Conservation (phyloP, 1,140 invertebrate genomes). For the Drosophila lacertosa region DNA sequence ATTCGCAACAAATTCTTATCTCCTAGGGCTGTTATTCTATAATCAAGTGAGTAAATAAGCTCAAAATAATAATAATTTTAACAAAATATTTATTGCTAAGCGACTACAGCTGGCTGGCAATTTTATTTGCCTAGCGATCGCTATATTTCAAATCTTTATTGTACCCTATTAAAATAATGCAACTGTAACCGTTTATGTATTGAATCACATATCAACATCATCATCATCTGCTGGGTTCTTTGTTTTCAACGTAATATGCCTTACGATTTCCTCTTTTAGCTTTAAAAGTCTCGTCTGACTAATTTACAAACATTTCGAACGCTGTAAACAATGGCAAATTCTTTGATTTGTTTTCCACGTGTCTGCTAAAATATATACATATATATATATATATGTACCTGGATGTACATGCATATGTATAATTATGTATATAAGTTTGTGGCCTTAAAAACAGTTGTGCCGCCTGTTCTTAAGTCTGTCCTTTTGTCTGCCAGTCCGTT, state of each 20-base stretch:
- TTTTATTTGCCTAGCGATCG: too few species aligned
- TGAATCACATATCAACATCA: neutral
- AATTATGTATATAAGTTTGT: neutral
- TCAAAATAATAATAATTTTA: too few species aligned
- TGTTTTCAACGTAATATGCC: neutral
- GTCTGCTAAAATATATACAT: neutral
- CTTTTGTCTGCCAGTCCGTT: constrained; percentile 3
- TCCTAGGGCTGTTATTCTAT: too few species aligned
- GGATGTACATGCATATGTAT: neutral
- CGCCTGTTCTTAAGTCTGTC: constrained; percentile 8
- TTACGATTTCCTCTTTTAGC: neutral
- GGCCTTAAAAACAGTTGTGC: constrained; percentile 33
- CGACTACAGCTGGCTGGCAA: too few species aligned
- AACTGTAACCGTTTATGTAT: neutral
- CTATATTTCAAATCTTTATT: neutral
- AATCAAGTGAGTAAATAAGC: too few species aligned
- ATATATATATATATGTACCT: neutral
- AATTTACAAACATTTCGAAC: constrained; percentile 21
- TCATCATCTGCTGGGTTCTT: neutral
- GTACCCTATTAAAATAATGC: neutral
- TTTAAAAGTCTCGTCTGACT: constrained; percentile 21
- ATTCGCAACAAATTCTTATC: too few species aligned
- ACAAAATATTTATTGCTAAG: too few species aligned
- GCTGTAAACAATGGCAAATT: neutral
- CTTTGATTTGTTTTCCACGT: constrained; percentile 11